A percentile compares a stretch with the other conserved stretches of the same genome.
Evolutionary conservation across 2,113 vertebrate species (phyloP).

Genomic region (Sylvietta virens): DNA sequence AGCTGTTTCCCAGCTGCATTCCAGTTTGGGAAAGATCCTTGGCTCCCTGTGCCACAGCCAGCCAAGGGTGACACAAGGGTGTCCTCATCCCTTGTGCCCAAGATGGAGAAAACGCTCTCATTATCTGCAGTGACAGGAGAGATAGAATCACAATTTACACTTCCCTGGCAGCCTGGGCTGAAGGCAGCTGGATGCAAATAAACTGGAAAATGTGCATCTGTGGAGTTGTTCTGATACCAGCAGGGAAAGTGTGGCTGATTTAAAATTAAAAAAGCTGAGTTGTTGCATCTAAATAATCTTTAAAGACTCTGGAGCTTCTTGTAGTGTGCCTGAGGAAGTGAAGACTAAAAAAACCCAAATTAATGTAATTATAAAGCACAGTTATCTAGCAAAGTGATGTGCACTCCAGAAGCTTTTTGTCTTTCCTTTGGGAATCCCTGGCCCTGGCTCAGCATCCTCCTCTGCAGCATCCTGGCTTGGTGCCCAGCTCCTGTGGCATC

Average conservation of each 20-base stretch:
- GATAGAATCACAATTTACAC: background rate
- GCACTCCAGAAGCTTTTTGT: background rate
- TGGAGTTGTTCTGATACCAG: background rate
- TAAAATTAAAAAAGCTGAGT: background rate
- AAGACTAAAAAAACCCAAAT: background rate
- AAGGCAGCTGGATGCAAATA: background rate
- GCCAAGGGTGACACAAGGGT: background rate
- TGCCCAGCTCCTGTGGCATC: background rate
- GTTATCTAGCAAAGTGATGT: background rate
- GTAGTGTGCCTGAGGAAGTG: background rate
- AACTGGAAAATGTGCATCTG: background rate
- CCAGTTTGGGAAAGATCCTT: background rate
- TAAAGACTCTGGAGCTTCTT: background rate
- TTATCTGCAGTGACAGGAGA: background rate
- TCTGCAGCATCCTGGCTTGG: background rate
- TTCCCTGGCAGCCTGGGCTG: background rate
- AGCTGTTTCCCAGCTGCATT: background rate
- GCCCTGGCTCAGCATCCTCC: background rate
- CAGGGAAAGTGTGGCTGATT: background rate
- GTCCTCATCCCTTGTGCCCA: background rate
- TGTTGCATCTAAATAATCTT: background rate
- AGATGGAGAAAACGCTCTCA: fast-evolving
- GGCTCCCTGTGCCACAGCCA: background rate
- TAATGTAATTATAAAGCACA: background rate
- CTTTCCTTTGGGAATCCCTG: background rate